Base-by-base conservation (phyloP, 2,797 vertebrate genomes). In the Apogon hyalosoma region DNA sequence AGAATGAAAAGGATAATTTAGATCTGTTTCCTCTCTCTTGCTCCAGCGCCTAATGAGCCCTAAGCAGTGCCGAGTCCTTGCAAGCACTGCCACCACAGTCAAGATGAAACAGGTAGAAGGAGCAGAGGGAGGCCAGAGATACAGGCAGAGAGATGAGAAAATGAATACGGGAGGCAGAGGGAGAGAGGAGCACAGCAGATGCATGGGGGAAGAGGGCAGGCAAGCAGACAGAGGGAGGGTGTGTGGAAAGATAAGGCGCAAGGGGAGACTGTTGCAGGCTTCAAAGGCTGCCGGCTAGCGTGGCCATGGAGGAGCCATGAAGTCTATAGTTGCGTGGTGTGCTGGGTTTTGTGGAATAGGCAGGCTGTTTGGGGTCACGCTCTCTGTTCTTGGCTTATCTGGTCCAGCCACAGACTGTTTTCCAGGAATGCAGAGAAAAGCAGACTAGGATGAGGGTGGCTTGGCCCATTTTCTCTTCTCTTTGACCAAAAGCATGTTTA, bases 1-100 rank as follows among this genome's bases (percentile, higher is more conserved):
- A 69, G 74, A 90, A 90, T 86, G 80, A 91, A 90, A 89, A 90
- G 86, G 86, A 90, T 90, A 65, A 91, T 91, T 93, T 90, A 89
- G 87, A 91, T 88, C 83, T 74, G 86, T 90, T 92, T 91, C 90
- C 88, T 87, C 83, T 87, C 65, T 86, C 73, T 78, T 87, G 77
- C 83, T 90, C 79, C 71, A 21, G 64, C 19, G 53, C 78, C 82
- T 92, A 93, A 92, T 92, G 90, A 91, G 88, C 85, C 83, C 89
- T 90, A 90, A 93, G 88, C 85, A 92, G 76, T 75, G 85, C 85
- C 0, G 87, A 85, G 87, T 82, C 80, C 79, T 83, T 4, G 72
- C 62, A 43, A 87, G 87, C 77, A 63, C 77, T 84, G 80, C 85
- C 86, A 75, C 86, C 82, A 68, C 69, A 77, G 87, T 75, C 49